Base-by-base conservation (phyloP, 2,797 vertebrate genomes). In the Bovichtus diacanthus region DNA sequence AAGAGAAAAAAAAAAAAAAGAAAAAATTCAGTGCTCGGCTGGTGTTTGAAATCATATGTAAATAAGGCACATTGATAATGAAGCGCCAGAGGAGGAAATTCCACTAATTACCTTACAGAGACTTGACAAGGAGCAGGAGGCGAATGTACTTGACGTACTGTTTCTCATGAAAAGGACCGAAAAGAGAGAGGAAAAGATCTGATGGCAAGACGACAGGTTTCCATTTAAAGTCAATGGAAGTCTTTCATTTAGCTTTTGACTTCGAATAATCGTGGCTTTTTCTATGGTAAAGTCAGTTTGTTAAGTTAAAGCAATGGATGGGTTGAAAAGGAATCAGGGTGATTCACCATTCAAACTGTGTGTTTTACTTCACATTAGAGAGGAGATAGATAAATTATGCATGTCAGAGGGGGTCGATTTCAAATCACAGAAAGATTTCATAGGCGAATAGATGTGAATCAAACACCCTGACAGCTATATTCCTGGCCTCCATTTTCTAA, bases 1-100 rank as follows among this genome's bases (percentile, higher is more conserved):
- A 31, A 34, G 10, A 12, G 10, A 12, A 2, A 13, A 62, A 41
- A 2, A 13, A 62, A 41, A 21, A 50, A 36, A n/a, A 55, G n/a
- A 19, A 50, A 56, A 69, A 87, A 83, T 80, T 83, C 80, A 60
- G 76, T n/a, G 83, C 92, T 91, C 59, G 79, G 77, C 86, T 91
- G 80, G 82, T 84, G 89, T 90, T 92, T 90, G 87, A 92, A 93
- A 92, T 90, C 90, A 85, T 92, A 94, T 93, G 91, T 93, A 91
- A 94, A 94, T 93, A 93, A 92, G 92, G 78, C 80, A 66, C 89
- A 91, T 87, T 90, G 89, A 91, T 90, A 86, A 93, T 86, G 87
- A 90, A 87, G 87, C 83, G 62, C 83, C 84, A 92, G 87, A 87
- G 85, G 90, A 95, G 93, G 93, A 93, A 93, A 93, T 84, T 93